Percentiles rank a stretch among this genome's conserved stretches.
Conservation (phyloP, 2,113 vertebrate species). For the Hipposideros armiger region DNA sequence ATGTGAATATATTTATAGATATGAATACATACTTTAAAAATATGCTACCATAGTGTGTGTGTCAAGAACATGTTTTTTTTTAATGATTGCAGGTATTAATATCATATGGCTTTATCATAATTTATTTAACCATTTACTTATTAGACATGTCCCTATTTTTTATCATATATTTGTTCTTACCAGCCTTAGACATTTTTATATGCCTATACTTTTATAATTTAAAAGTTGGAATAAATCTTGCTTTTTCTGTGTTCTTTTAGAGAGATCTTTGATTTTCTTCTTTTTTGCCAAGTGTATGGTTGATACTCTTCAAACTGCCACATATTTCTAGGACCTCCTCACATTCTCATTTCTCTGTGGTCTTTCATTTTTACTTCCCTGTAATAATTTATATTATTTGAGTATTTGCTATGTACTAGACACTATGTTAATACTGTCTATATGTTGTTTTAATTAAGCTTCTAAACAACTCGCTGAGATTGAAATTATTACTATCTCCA, state of each 20-base stretch:
- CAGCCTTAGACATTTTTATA: constrained; percentile 45
- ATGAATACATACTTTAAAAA: neutral
- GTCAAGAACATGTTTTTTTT: constrained; percentile 17
- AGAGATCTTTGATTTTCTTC: constrained; percentile 26
- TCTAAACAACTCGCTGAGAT: neutral
- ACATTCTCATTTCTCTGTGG: constrained; percentile 18
- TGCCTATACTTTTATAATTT: constrained; percentile 14
- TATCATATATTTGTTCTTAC: constrained; percentile 43
- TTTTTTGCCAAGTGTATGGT: neutral
- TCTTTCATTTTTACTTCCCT: constrained; percentile 1
- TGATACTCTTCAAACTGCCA: neutral
- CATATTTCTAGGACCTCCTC: neutral
- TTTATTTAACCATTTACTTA: constrained; percentile 47
- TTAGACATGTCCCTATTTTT: constrained; percentile 18
- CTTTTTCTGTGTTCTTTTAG: neutral
- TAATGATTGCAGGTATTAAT: constrained; percentile 32
- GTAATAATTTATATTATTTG: constrained; percentile 51
- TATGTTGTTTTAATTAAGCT: constrained; percentile 20
- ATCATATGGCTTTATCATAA: neutral
- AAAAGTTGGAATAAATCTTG: constrained; percentile 53
- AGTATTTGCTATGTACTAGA: constrained; percentile 24
- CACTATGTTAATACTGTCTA: neutral
- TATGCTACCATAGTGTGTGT: neutral
- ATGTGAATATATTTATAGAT: constrained; percentile 7
- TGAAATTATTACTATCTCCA: neutral